These are phyloP conservation scores for Drosophila littoralis DNA, from an alignment of 1,140 invertebrate species.

Conservation along the genomic window DNA sequence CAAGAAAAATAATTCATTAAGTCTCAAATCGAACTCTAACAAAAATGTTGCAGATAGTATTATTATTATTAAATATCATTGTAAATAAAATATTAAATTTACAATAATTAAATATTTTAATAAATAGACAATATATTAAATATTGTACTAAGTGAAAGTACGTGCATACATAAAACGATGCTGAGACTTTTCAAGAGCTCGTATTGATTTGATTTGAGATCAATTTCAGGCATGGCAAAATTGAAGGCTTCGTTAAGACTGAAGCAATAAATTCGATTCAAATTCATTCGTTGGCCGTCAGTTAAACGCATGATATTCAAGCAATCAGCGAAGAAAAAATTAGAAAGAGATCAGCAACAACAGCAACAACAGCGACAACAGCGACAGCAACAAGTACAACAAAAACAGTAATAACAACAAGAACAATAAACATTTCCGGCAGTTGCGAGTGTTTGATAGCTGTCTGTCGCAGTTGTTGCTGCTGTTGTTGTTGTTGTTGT, in stretches of 20 bases:
- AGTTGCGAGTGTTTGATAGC: constrained; percentile 51
- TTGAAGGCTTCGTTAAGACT: constrained; percentile 1
- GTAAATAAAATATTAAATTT: too few relatives aligned
- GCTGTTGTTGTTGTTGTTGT: constrained; percentile 3
- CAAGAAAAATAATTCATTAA: too few relatives aligned
- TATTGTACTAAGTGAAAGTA: too few relatives aligned
- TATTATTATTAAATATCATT: too few relatives aligned
- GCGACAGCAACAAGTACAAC: background rate
- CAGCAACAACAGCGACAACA: constrained; percentile 9
- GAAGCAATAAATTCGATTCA: constrained; percentile 23
- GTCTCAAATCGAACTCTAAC: too few relatives aligned
- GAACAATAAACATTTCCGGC: constrained; percentile 53
- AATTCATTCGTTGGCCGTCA: constrained; percentile 40
- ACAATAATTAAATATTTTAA: too few relatives aligned
- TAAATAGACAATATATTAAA: too few relatives aligned
- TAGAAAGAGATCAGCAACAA: constrained; percentile 37
- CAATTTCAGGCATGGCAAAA: background rate
- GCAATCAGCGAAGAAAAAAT: constrained; percentile 41
- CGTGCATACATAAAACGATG: too few relatives aligned
- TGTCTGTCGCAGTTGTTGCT: constrained; percentile 44
- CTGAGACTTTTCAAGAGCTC: too few relatives aligned
- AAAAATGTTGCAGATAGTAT: too few relatives aligned
- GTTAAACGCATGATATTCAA: constrained; percentile 38
- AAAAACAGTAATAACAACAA: constrained; percentile 12
- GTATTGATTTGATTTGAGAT: background rate